These are phyloP conservation scores for Chloroceryle inda DNA, from an alignment of 2,797 vertebrate genomes.

Conservation along the genomic window DNA sequence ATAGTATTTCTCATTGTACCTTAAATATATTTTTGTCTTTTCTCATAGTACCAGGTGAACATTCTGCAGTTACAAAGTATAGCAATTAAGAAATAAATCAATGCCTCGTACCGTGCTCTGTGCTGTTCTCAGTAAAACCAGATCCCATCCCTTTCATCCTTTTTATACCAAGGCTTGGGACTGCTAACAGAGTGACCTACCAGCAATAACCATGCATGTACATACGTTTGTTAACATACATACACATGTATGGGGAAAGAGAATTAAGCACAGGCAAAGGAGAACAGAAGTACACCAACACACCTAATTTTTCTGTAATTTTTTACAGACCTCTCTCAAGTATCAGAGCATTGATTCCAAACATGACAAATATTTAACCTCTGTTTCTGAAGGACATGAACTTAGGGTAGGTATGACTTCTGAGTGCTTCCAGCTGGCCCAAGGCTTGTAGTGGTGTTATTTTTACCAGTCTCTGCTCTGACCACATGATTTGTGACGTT, in stretches of 20 bases:
- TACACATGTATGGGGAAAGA: fast-evolving
- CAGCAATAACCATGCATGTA: neutral
- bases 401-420: neutral
- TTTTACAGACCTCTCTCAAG: neutral
- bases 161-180: neutral
- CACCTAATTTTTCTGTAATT: neutral
- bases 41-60: neutral
- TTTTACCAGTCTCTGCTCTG: neutral
- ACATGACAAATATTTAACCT: neutral
- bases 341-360: neutral
- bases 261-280: neutral
- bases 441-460: neutral
- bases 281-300: neutral
- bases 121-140: neutral
- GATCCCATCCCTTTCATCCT: neutral
- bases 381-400: neutral
- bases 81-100: neutral
- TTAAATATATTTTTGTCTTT: neutral
- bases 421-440: neutral
- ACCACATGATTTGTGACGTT: neutral
- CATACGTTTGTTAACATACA: neutral
- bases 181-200: neutral
- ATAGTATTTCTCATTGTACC: neutral
- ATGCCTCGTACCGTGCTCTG: neutral
- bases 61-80: neutral